phyloP scores from a whole-genome alignment of 2,797 vertebrate species.

The Rhynchotus rufescens region DNA sequence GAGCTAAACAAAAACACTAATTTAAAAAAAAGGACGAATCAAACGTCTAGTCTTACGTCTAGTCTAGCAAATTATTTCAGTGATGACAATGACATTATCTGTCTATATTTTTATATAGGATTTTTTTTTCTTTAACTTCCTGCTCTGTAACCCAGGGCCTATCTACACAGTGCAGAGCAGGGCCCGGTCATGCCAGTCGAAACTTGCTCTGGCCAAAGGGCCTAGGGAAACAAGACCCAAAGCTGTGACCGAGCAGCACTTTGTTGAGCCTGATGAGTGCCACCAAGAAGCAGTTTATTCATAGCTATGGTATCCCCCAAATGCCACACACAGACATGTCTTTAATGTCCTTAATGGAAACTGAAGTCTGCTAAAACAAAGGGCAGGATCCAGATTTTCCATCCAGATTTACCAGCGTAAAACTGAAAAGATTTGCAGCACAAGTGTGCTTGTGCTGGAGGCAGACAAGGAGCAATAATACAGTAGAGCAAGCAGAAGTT shows the following conservation, averaged over 20 bases:
- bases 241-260: neutral
- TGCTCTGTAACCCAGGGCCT: neutral
- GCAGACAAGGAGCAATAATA: neutral
- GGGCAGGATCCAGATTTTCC: neutral
- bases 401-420: neutral
- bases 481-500: neutral
- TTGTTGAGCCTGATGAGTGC: neutral
- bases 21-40: neutral
- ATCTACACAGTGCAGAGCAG: accelerated
- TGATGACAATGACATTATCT: neutral
- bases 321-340: neutral
- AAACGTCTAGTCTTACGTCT: neutral
- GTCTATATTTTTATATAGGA: neutral
- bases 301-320: neutral
- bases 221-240: neutral
- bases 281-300: neutral
- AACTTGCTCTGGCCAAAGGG: neutral
- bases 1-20: neutral
- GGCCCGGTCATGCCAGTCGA: neutral
- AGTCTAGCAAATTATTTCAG: neutral
- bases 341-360: neutral
- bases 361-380: neutral
- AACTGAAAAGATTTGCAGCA: neutral
- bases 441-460: neutral
- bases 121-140: neutral